Evolutionary conservation across 1,140 invertebrate species (phyloP), one percentile per base, ranked within the genome.

Genomic region (Drosophila arizonae): DNA sequence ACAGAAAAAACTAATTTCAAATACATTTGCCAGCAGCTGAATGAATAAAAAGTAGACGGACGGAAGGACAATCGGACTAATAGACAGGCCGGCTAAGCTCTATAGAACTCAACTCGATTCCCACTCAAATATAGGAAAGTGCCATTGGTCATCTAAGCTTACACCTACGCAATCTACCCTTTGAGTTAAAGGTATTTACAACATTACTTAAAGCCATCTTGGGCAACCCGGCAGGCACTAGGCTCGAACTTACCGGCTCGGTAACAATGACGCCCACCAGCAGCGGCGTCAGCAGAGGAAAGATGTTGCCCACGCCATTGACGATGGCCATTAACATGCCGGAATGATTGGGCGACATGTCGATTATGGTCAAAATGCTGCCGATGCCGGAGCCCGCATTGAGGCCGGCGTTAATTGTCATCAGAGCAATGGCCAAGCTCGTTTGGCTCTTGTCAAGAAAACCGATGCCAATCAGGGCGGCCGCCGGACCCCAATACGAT

Each of bases 301-400:
- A 94, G 11, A 95, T 86, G 65, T 96, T 96, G 1, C 95, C 94
- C 33, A 94, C 92, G 30, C 95, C 95, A 90, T 97, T 97, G 28
- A 95, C 95, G 24, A 97, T 92, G 24, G 96, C 89, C 88, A 90
- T 90, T 13, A 96, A 79, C 8, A 95, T 94, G 39, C 96, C 96
- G 1, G 95, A 94, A 82, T 95, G 96, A 85, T 96, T 96, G 0
- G 96, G 95, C 4, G 95, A 94, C 77, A 96, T 93, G 90, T 96
- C 96, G 71, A 96, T 94, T 51, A 95, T 94, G 71, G 95, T 95
- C 24, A 95, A 92, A 76, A 94, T 92, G 70, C 92, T 93, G 8
- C 96, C 97, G 50, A 95, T 94, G 78, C 94, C 95, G 50, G 95
- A 93, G 21, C 95, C 95, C 10, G 96, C 95, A 70, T 97, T 96